phyloP scores from a whole-genome alignment of 37 sponge, comb jelly and placozoan genomes.

The Spongilla lacustris region DNA sequence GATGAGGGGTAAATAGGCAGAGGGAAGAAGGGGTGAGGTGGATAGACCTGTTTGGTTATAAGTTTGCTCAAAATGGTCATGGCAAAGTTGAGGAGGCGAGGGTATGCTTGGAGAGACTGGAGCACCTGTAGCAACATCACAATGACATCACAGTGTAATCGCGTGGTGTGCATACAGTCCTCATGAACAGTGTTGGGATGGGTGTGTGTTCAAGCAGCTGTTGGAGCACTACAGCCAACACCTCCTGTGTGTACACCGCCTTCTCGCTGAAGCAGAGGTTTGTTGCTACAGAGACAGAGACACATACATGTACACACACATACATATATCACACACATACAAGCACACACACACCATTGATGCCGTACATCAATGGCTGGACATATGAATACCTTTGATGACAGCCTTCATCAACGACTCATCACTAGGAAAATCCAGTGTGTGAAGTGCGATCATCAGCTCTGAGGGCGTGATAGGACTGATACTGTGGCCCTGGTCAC shows the following conservation, averaged over 20 bases:
- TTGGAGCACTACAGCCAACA: conserved; percentile 89
- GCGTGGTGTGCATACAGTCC: conserved; percentile 78
- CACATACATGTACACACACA: background rate
- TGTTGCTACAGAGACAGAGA: conserved; percentile 64
- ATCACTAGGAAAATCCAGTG: conserved; percentile 88
- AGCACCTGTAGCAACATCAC: conserved; percentile 74
- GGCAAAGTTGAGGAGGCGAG: conserved; percentile 82
- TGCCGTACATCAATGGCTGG: too few relatives aligned
- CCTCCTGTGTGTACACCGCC: conserved; percentile 88
- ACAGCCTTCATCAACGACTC: conserved; percentile 89
- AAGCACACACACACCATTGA: background rate
- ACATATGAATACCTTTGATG: conserved; percentile 75
- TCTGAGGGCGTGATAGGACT: conserved; percentile 90
- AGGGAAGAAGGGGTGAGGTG: background rate
- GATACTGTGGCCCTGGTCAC: conserved; percentile 55
- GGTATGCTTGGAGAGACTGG: conserved; percentile 82
- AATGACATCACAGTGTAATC: background rate
- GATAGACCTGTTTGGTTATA: conserved; percentile 83
- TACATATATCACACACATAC: background rate
- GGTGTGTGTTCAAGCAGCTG: conserved; percentile 92
- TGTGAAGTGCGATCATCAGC: conserved; percentile 93
- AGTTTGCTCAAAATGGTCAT: conserved; percentile 87
- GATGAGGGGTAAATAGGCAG: background rate
- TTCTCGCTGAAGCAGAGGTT: conserved; percentile 90
- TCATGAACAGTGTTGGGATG: conserved; percentile 95